Evolutionary conservation across 37 sponge, comb jelly and placozoan species (phyloP), one percentile per base, ranked within the genome.

Genomic region (Bolinopsis microptera): DNA sequence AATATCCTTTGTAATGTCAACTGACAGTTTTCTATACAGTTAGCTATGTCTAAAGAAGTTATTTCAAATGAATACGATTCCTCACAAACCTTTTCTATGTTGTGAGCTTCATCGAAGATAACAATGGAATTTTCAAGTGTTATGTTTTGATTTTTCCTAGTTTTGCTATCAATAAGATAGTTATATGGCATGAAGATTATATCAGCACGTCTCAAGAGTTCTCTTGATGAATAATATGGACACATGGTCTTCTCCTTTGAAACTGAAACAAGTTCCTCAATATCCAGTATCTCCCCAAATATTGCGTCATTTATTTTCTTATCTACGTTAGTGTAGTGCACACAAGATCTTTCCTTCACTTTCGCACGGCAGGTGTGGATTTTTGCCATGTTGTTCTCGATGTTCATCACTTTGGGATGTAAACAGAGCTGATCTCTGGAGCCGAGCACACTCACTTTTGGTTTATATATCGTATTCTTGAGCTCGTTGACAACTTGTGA

Each of bases 121-220:
- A 98, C 82, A 28, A 98, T 93, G 0, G 96, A 93, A 30, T 95
- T 96, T 69, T 95, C 41, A 8, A 98, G 36, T 82, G 96, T 94
- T 30, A 98, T 94, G 38, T 96, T 95, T 83, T 97, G 96, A 76
- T 95, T 94, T 75, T 94, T 94, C 26, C 93, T 26, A 38, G 95
- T 95, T 92, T 96, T 96, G 26, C 92, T 68, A 92, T 98, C 99
- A n/a, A 98, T 94, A 2, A 98, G 95, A 92, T 98, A 98, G 93
- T 98, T 97, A 93, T 98, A 98, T 8, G 99, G 99, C 99, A 98
- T 97, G 69, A 98, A 98, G 0, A 98, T 93, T 24, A 98, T 76
- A 83, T 98, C 99, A 76, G 97, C 97, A 0, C 83, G 83, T 23
- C 94, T 61, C 83, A 95, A 95, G 38, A 98, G 61, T 83, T 98